Base-by-base conservation (phyloP, 2,888 invertebrate genomes). In the Amphimallon solstitiale region DNA sequence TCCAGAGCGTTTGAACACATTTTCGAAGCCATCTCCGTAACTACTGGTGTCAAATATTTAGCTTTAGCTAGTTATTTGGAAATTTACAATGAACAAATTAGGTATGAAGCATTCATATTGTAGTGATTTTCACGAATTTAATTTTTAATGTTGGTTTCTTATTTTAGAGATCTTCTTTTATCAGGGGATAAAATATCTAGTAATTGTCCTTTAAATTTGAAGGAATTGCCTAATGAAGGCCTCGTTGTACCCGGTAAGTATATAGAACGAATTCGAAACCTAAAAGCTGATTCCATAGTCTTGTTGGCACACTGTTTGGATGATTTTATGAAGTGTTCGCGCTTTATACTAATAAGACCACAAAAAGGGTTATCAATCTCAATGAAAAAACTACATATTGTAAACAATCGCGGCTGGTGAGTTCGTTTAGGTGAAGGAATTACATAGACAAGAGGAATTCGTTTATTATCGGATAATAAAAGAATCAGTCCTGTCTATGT, bases 1-100 rank as follows among this genome's bases (percentile, higher is more conserved):
- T 91, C 92, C 4, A 85, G 91, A 48, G 89, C 94, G 0, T 92
- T 95, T 80, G 94, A 95, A 77, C 95, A 95, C 77, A 88, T 95
- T 65, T 95, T 96, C 82, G 94, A 94, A 80, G 90, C 92, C 0
- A 93, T 92, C 37, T 87, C 92, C 1, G 90, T 92, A 0, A 87
- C 92, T 0, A 87, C 87, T 61, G 87, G 86, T 60, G 85, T 86
- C 6, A 92, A 92, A 77, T 95, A 88, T 80, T 84, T 91, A 67
- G 91, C 93, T 0, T 85, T 92, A 70, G 89, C 92, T 51, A 92
- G 92, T 66, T 94, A 93, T 79, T 84, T 94, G 69, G 94, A 94
- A 83, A 94, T 94, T 66, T 94, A 94, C 84, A 89, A 94, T 80
- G 94, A 94, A 82, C 91, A 92, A 78, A 89, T 94, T 67, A 76